phyloP scores from a whole-genome alignment of 1,140 invertebrate species.

The Philaenus spumarius region DNA sequence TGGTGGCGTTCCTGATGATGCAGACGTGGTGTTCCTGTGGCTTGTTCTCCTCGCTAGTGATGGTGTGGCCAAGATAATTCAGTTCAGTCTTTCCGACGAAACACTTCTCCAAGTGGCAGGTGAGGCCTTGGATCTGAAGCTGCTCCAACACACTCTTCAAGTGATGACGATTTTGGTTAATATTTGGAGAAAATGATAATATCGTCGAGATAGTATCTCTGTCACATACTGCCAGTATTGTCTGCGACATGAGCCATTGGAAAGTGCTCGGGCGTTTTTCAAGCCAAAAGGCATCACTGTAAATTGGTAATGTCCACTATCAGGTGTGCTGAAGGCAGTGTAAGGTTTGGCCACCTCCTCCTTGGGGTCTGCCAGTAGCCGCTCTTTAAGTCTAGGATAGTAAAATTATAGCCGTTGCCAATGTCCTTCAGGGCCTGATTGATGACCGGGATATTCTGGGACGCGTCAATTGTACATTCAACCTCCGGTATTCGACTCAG shows the following conservation, averaged over 20 bases:
- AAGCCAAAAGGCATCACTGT: conserved; percentile 37
- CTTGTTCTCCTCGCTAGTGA: conserved; percentile 33
- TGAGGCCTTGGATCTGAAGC: conserved; percentile 28
- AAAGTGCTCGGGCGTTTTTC: conserved; percentile 28
- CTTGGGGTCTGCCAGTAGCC: too few relatives aligned
- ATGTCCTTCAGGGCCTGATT: too few relatives aligned
- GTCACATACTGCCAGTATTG: conserved; percentile 15
- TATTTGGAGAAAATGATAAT: conserved; percentile 26
- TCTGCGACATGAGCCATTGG: conserved; percentile 31
- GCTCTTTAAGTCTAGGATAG: too few relatives aligned
- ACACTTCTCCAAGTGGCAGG: conserved; percentile 33
- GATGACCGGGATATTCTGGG: too few relatives aligned
- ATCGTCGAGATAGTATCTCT: conserved; percentile 31
- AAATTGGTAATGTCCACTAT: conserved; percentile 33
- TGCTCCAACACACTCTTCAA: conserved; percentile 24
- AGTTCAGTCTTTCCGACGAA: conserved; percentile 31
- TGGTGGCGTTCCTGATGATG: conserved; percentile 31
- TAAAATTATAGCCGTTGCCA: too few relatives aligned
- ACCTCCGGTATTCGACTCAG: too few relatives aligned
- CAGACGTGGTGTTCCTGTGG: conserved; percentile 34
- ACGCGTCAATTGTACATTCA: too few relatives aligned
- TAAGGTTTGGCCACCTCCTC: not conserved
- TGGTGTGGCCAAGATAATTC: conserved; percentile 35
- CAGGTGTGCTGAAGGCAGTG: conserved; percentile 24
- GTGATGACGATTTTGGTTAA: conserved; percentile 21